phyloP scores from a whole-genome alignment of 35 echinoderm and acorn worm species.

The Nesometra sesokonis region DNA sequence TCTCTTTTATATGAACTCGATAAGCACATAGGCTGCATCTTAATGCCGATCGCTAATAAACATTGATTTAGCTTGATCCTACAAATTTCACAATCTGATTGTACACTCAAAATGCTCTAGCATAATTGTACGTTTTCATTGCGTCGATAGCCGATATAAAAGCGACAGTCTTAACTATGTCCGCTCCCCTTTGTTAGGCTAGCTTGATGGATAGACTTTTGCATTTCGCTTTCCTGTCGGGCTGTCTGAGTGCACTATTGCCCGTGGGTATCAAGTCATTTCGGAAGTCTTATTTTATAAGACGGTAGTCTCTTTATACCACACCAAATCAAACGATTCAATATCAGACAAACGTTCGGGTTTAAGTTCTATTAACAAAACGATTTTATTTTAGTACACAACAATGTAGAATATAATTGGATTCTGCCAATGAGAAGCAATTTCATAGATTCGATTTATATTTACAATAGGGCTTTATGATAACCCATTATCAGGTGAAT shows the following conservation, averaged over 20 bases:
- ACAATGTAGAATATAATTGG: too few species aligned
- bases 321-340: neutral
- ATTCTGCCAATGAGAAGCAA: too few species aligned
- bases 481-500: too few species aligned
- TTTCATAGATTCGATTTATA: too few species aligned
- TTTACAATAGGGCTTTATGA: too few species aligned
- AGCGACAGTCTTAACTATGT: neutral
- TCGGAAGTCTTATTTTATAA: neutral
- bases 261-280: neutral
- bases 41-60: neutral
- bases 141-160: neutral
- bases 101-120: neutral
- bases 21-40: neutral
- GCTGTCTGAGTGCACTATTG: neutral
- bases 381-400: too few species aligned
- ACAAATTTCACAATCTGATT: neutral
- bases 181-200: neutral
- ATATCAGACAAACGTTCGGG: neutral
- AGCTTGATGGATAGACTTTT: neutral
- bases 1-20: neutral
- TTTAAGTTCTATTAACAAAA: too few species aligned
- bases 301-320: neutral
- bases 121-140: neutral
- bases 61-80: neutral
- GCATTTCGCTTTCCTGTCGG: neutral